phyloP scores from a whole-genome alignment of 1,140 invertebrate species.

The Drosophila mojavensis region DNA sequence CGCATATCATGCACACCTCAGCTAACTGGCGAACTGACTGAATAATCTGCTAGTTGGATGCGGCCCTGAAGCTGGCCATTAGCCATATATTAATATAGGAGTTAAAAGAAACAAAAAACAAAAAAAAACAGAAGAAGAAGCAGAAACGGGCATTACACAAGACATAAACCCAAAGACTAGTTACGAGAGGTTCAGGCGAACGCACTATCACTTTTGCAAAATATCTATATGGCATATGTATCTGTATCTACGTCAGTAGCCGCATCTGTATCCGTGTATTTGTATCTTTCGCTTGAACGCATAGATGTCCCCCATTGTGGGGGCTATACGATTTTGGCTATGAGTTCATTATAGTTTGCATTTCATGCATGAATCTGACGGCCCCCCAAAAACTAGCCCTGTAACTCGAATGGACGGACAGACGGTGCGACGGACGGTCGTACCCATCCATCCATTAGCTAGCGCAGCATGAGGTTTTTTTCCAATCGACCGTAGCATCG shows the following conservation, averaged over 20 bases:
- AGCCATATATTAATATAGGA: slow-evolving; percentile 43
- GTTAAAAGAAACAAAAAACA: too few relatives aligned
- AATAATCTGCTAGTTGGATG: slow-evolving; percentile 10
- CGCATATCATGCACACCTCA: slow-evolving; percentile 4
- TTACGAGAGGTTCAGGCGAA: slow-evolving; percentile 52
- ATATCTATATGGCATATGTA: not conserved
- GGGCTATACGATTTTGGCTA: slow-evolving; percentile 51
- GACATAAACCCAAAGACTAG: slow-evolving; percentile 19
- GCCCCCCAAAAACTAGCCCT: slow-evolving; percentile 10
- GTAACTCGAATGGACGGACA: slow-evolving; percentile 2
- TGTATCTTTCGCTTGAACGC: slow-evolving; percentile 18
- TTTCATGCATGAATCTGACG: slow-evolving; percentile 77
- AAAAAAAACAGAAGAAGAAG: too few relatives aligned
- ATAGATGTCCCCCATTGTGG: slow-evolving; percentile 44
- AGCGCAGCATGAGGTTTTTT: slow-evolving; percentile 67
- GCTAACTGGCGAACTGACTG: not conserved
- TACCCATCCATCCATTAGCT: slow-evolving; percentile 53
- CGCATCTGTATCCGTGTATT: not conserved
- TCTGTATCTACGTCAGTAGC: not conserved
- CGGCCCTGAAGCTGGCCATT: slow-evolving; percentile 82
- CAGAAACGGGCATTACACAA: slow-evolving; percentile 38
- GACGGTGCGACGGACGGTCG: too few relatives aligned
- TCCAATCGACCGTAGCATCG: slow-evolving; percentile 73
- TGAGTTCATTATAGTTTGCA: slow-evolving; percentile 78
- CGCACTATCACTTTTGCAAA: slow-evolving; percentile 79